Conservation (phyloP, 2,113 vertebrate genomes). For the Esox niger region DNA sequence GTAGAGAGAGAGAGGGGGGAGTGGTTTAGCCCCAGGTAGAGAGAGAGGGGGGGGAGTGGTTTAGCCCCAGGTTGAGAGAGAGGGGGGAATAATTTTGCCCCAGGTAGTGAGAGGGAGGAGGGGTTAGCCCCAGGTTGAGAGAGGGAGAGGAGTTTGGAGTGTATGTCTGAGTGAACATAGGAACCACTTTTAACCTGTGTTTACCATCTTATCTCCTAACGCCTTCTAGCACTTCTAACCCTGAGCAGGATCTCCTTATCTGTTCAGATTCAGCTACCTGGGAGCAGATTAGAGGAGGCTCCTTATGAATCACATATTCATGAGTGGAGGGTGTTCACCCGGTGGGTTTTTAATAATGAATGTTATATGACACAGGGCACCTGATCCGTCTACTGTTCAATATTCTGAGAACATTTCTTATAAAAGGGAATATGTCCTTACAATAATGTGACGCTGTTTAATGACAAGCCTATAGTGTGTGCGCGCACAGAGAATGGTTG, state of each 20-base stretch:
- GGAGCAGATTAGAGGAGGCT: conserved; percentile 27
- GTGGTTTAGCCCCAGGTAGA: no score
- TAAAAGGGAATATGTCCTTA: conserved; percentile 26
- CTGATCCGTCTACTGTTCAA: conserved; percentile 43
- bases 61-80: no score
- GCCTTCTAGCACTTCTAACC: no score
- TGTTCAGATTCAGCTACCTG: conserved; percentile 27
- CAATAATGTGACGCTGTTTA: conserved; percentile 30
- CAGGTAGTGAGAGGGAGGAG: no score
- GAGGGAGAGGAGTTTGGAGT: no score
- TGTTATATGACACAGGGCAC: conserved; percentile 20
- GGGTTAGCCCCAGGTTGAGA: no score
- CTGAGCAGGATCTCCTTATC: conserved; percentile 14
- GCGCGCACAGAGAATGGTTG: conserved; percentile 31
- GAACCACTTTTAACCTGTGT: conserved; percentile 24
- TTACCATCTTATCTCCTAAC: conserved; percentile 28
- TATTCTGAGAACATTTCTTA: conserved; percentile 30
- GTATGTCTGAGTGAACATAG: no score
- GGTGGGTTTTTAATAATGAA: conserved; percentile 9
- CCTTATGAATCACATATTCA: conserved; percentile 32
- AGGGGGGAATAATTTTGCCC: no score
- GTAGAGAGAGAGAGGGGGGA: no score
- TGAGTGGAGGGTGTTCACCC: conserved; percentile 16
- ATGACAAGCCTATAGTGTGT: conserved; percentile 15
- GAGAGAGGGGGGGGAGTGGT: no score